phyloP scores from a whole-genome alignment of 2,113 vertebrate species.

The Addax nasomaculatus region DNA sequence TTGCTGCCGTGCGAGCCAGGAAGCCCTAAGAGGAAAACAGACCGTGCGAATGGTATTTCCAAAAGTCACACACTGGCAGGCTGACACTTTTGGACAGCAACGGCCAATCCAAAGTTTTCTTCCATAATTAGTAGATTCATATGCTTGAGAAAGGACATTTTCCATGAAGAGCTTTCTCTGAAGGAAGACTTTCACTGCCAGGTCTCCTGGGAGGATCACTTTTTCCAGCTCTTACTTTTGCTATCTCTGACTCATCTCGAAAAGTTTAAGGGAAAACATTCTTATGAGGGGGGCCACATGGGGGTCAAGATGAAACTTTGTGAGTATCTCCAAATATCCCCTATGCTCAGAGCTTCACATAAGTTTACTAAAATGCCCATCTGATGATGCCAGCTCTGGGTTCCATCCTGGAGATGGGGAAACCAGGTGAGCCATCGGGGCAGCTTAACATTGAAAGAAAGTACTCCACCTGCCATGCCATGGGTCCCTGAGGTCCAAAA shows the following conservation, averaged over 20 bases:
- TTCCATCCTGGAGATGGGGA: neutral
- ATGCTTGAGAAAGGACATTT: conserved; percentile 71
- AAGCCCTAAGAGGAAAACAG: conserved; percentile 56
- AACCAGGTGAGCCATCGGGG: neutral
- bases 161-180: conserved; percentile 78
- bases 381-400: conserved; percentile 26
- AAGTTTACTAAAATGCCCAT: conserved; percentile 16
- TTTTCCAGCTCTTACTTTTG: conserved; percentile 77
- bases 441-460: neutral
- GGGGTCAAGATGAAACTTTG: conserved; percentile 69
- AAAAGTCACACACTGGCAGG: conserved; percentile 74
- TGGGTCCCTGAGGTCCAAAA: neutral
- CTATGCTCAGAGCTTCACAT: conserved; percentile 9
- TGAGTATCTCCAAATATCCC: conserved; percentile 65
- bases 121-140: conserved; percentile 68
- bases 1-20: conserved; percentile 57
- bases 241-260: conserved; percentile 80
- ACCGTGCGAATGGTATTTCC: conserved; percentile 67
- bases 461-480: neutral
- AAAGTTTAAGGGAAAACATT: conserved; percentile 58
- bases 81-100: conserved; percentile 57
- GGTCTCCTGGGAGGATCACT: conserved; percentile 68
- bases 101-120: conserved; percentile 68
- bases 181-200: conserved; percentile 76
- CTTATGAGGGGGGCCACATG: conserved; percentile 33